Base-by-base conservation (phyloP, 2,113 vertebrate species). In the Megaceryle maxima region DNA sequence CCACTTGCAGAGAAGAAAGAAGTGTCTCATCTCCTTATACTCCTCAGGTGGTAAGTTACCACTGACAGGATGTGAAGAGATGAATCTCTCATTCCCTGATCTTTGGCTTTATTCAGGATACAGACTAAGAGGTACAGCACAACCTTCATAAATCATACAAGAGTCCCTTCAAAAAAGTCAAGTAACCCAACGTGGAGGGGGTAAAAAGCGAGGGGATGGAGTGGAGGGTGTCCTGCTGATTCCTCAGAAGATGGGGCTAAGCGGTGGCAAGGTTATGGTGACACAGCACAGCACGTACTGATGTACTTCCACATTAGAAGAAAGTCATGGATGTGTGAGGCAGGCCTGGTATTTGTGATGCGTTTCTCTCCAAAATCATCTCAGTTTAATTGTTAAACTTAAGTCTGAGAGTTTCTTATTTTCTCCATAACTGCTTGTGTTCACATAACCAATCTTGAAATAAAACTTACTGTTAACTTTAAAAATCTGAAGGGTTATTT, bases 401-500 rank as follows among this genome's bases (percentile, higher is more conserved):
- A 20, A 10, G 6, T 22, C 75, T 56, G 50, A 74, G 50, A 77
- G 18, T 9, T 85, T 31, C 31, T 83, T 80, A 90, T 68, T 87
- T 37, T 60, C 39, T 57, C 39, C 31, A 37, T 28, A 41, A 37
- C 25, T 67, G 18, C 28, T 90, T 69, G 15, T 50, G 51, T 83
- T 87, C 72, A 68, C 25, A 51, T 64, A 90, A 83, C 11, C 4
- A 37, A 44, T 79, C 50, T 75, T 92, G 63, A 91, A 90, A 92
- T 88, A 97, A 96, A 96, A 94, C 87, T 90, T 62, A 83, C 4
- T 87, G 83, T 97, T 94, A 95, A 91, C 82, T 72, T 64, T 81
- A 86, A 96, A 96, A 92, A 96, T 87, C 51, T 41, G 56, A 78
- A 90, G 55, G 75, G 90, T 96, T 97, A 87, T 92, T 94, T 93